phyloP scores from a whole-genome alignment of 2,113 vertebrate genomes.

The Scalopus aquaticus region DNA sequence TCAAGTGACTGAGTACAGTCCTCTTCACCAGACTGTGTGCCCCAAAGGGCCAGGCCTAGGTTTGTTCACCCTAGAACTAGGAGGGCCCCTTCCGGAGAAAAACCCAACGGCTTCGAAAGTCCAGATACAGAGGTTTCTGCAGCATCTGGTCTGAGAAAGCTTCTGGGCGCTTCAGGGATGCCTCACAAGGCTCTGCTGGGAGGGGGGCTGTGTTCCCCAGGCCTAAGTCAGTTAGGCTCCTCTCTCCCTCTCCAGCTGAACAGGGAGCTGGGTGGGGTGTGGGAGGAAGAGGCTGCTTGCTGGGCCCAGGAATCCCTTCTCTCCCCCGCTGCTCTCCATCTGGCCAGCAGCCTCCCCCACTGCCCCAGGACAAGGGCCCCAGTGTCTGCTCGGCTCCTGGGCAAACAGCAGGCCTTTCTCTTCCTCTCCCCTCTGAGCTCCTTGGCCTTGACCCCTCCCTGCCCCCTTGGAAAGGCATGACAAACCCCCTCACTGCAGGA shows the following conservation, averaged over 20 bases:
- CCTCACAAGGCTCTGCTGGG: background rate
- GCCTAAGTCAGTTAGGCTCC: background rate
- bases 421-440: background rate
- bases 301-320: background rate
- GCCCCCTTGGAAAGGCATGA: background rate
- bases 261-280: background rate
- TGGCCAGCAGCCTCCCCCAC: constrained; percentile 58
- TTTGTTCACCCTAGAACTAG: background rate
- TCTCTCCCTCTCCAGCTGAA: background rate
- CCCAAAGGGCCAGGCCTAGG: background rate
- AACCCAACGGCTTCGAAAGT: background rate
- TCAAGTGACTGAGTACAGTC: background rate
- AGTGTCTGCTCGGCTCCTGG: constrained; percentile 81
- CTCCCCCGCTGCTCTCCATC: constrained; percentile 51
- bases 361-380: constrained; percentile 69
- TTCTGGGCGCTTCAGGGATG: background rate
- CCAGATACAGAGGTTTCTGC: background rate
- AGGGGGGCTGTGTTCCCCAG: background rate
- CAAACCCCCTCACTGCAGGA: background rate
- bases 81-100: background rate
- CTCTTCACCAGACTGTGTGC: background rate
- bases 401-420: constrained; percentile 78
- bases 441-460: constrained; percentile 55
- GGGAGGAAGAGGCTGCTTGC: constrained; percentile 37
- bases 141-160: background rate